phyloP scores from a whole-genome alignment of 2,797 vertebrate genomes.

The Scolopax rusticola region DNA sequence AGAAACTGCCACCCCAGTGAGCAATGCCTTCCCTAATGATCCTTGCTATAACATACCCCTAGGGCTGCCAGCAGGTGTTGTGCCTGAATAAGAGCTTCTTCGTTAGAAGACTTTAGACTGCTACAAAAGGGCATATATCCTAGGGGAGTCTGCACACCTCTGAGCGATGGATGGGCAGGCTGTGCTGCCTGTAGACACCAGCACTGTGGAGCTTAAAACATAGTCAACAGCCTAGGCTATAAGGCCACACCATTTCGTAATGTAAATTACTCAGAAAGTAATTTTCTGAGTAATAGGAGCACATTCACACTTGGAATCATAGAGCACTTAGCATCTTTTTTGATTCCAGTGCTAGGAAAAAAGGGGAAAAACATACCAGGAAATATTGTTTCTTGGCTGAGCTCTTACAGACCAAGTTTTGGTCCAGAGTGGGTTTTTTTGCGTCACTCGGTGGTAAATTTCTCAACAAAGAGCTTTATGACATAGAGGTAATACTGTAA shows the following conservation, averaged over 20 bases:
- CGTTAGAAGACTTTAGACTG: neutral
- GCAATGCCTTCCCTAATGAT: neutral
- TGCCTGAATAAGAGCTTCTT: neutral
- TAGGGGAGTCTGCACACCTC: neutral
- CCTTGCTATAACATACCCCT: neutral
- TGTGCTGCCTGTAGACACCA: rapidly evolving
- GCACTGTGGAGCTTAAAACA: rapidly evolving
- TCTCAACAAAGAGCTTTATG: neutral
- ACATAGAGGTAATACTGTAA: neutral
- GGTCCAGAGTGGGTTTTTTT: neutral
- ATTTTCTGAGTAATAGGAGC: neutral
- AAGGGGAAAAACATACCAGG: neutral
- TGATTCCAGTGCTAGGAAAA: neutral
- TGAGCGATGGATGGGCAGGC: rapidly evolving
- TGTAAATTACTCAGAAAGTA: neutral
- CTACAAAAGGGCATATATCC: neutral
- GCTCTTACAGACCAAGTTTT: neutral
- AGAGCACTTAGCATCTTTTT: neutral
- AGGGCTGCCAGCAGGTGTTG: neutral
- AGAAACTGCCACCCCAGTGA: neutral
- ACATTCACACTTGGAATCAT: neutral
- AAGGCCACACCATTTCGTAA: neutral
- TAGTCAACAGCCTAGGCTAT: neutral
- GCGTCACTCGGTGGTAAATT: neutral
- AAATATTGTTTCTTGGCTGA: slow-evolving; percentile 23